Evolutionary conservation across 2,888 invertebrate genomes (phyloP).

Genomic region (Caenorhabditis drosophilae): DNA sequence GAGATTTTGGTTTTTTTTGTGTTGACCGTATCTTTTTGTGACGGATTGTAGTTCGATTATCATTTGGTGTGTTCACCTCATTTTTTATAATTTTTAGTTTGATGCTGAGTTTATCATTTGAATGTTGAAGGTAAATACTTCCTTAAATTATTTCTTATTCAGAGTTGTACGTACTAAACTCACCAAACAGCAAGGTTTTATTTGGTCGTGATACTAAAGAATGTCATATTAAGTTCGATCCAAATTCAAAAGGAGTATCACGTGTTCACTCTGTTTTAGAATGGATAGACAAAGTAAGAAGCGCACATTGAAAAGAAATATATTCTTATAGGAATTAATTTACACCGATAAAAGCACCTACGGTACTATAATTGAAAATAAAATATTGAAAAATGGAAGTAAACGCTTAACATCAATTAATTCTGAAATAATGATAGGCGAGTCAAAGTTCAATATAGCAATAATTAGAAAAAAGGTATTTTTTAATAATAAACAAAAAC

Average conservation of each 20-base stretch:
- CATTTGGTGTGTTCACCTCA: no score
- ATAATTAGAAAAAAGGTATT: not conserved
- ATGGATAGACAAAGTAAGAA: slow-evolving; percentile 16
- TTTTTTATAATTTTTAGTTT: no score
- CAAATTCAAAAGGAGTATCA: slow-evolving; percentile 32
- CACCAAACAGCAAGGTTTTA: slow-evolving; percentile 1
- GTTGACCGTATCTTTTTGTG: no score
- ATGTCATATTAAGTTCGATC: slow-evolving; percentile 28
- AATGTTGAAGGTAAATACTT: no score
- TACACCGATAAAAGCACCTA: slow-evolving; percentile 23
- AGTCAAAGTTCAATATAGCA: not conserved
- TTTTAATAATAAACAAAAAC: no score
- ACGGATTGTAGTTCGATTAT: no score
- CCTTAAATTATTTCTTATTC: no score
- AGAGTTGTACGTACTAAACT: slow-evolving; percentile 10
- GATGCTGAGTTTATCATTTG: no score
- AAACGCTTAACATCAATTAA: not conserved
- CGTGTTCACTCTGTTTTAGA: slow-evolving; percentile 33
- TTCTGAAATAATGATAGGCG: not conserved
- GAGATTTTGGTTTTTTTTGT: no score
- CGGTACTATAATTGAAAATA: slow-evolving; percentile 16
- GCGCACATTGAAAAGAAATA: not conserved
- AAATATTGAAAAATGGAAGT: not conserved
- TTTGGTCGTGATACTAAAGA: slow-evolving; percentile 38
- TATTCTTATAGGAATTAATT: slow-evolving; percentile 4